Percentiles rank a stretch among this genome's conserved stretches.
These are phyloP conservation scores for Aporrectodea caliginosa DNA, from an alignment of 1,140 invertebrate genomes.

Conservation along the genomic window DNA sequence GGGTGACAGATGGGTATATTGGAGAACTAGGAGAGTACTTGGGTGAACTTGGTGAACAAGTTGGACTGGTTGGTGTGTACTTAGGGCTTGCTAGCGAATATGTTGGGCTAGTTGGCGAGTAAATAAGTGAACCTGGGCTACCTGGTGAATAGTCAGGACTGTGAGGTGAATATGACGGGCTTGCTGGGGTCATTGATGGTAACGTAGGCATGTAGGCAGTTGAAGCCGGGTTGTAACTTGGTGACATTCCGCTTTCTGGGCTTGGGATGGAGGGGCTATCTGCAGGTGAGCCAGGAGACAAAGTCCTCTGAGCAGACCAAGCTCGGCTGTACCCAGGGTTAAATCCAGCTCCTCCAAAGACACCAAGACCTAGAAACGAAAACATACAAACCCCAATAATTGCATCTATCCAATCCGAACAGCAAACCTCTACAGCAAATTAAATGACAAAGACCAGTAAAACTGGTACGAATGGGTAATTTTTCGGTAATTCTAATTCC, in stretches of 20 bases:
- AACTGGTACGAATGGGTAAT: too few relatives aligned
- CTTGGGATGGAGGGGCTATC: conserved; percentile 14
- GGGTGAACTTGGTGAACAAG: conserved; percentile 47
- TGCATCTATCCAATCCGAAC: too few relatives aligned
- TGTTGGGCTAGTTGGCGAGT: conserved; percentile 63
- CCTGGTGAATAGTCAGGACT: conserved; percentile 56
- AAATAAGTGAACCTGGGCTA: conserved; percentile 68
- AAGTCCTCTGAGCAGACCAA: conserved; percentile 56
- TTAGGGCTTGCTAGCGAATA: conserved; percentile 46
- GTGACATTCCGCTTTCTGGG: conserved; percentile 26
- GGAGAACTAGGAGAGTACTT: conserved; percentile 38
- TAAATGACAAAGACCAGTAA: too few relatives aligned
- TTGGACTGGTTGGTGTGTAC: conserved; percentile 49
- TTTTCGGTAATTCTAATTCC: too few relatives aligned
- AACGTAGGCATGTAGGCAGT: conserved; percentile 63
- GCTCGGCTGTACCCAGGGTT: conserved; percentile 66
- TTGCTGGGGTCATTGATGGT: conserved; percentile 58
- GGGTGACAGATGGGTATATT: conserved; percentile 59
- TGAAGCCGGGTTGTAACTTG: conserved; percentile 28
- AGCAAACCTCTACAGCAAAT: too few relatives aligned
- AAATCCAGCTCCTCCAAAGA: conserved; percentile 78
- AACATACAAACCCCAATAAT: too few relatives aligned
- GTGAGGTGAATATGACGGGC: conserved; percentile 67
- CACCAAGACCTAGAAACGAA: conserved; percentile 63
- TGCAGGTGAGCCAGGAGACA: conserved; percentile 41